phyloP scores from a whole-genome alignment of 2,113 vertebrate species.

The Calcarius ornatus region DNA sequence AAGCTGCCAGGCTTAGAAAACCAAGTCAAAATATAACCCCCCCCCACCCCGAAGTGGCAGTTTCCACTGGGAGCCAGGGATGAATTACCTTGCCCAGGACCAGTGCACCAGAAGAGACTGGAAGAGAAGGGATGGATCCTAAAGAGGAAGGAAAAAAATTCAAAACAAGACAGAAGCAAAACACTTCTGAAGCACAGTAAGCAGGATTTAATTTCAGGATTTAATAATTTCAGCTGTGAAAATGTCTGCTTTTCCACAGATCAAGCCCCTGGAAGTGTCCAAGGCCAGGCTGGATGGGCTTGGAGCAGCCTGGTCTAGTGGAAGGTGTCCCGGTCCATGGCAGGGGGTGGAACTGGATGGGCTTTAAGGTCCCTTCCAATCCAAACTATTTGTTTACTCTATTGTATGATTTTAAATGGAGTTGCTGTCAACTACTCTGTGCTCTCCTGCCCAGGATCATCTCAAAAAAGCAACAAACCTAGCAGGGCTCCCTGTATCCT shows the following conservation, averaged over 20 bases:
- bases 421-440: not conserved
- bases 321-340: not conserved
- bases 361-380: not conserved
- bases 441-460: not conserved
- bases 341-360: not conserved
- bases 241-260: not conserved
- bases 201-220: not conserved
- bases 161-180: not conserved
- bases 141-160: not conserved
- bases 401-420: not conserved
- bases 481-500: not conserved
- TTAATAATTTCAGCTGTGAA: not conserved
- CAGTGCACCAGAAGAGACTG: not conserved
- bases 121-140: not conserved
- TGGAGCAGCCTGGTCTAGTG: not conserved
- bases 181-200: not conserved
- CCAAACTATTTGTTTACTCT: not conserved
- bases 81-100: not conserved
- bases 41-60: not conserved
- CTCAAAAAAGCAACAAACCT: not conserved
- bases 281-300: not conserved
- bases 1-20: conserved; percentile 42
- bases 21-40: not conserved
- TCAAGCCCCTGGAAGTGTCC: not conserved
- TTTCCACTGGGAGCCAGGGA: not conserved